Conservation (phyloP, 2,888 invertebrate species). For the Lepidocyrtoides sp. region DNA sequence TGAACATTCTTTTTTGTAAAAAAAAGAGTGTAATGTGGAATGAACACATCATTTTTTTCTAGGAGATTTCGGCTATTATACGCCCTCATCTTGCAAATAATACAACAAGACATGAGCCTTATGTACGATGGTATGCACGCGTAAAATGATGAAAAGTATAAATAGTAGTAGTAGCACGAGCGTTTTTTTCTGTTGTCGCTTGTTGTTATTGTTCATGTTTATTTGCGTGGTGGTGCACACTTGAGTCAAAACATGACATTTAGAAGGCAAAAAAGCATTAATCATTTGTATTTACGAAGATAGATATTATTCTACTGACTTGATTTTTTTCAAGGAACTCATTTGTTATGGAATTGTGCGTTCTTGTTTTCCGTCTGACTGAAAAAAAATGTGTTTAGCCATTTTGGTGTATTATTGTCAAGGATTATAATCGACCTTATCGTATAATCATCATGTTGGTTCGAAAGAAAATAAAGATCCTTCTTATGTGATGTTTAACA, state of each 20-base stretch:
- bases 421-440: conserved; percentile 40
- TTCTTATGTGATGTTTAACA: conserved; percentile 54
- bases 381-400: neutral
- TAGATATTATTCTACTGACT: neutral
- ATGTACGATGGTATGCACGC: neutral
- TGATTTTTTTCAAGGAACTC: neutral
- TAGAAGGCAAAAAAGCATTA: conserved; percentile 14
- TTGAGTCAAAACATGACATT: conserved; percentile 9
- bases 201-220: too few relatives aligned
- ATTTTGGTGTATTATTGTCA: neutral
- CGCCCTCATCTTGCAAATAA: too few relatives aligned
- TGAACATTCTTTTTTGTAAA: conserved; percentile 33
- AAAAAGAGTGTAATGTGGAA: neutral
- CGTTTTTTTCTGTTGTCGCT: neutral
- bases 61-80: neutral
- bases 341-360: conserved; percentile 1
- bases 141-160: neutral
- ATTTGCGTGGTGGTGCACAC: neutral
- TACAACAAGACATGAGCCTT: neutral
- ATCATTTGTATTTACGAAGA: conserved; percentile 40
- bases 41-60: neutral
- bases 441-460: neutral
- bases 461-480: conserved; percentile 61
- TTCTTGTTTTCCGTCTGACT: neutral
- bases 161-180: neutral